Conservation (phyloP, 2,888 invertebrate species). For the Mimumesa dahlbomi region DNA sequence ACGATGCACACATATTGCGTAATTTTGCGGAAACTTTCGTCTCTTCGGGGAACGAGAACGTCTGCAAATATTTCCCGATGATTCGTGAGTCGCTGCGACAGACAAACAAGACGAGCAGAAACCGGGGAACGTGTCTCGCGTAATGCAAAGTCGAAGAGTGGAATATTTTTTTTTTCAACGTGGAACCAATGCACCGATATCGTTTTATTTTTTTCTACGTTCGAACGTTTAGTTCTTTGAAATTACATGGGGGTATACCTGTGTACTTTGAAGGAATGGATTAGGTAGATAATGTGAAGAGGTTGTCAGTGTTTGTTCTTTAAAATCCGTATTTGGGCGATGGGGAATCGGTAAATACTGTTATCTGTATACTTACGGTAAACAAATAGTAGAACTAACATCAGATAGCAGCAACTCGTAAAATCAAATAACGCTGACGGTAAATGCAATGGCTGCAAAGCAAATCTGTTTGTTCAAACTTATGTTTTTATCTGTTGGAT, state of each 20-base stretch:
- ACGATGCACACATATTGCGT: constrained; percentile 20
- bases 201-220: too few species aligned
- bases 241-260: too few species aligned
- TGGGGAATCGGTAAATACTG: background rate
- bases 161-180: background rate
- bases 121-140: too few species aligned
- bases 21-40: constrained; percentile 26
- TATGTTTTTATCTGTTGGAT: too few species aligned
- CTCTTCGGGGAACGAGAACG: background rate
- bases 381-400: background rate
- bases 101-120: background rate
- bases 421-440: too few species aligned
- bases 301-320: background rate
- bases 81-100: background rate
- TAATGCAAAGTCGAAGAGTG: background rate
- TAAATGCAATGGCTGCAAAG: too few species aligned
- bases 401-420: too few species aligned
- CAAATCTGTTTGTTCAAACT: too few species aligned
- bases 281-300: too few species aligned
- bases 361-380: constrained; percentile 1
- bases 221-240: too few species aligned
- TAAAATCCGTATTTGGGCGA: background rate
- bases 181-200: too few species aligned
- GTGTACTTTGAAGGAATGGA: too few species aligned
- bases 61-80: background rate